Base-by-base conservation (phyloP, 2,888 invertebrate species). In the Lochmaea crataegi region DNA sequence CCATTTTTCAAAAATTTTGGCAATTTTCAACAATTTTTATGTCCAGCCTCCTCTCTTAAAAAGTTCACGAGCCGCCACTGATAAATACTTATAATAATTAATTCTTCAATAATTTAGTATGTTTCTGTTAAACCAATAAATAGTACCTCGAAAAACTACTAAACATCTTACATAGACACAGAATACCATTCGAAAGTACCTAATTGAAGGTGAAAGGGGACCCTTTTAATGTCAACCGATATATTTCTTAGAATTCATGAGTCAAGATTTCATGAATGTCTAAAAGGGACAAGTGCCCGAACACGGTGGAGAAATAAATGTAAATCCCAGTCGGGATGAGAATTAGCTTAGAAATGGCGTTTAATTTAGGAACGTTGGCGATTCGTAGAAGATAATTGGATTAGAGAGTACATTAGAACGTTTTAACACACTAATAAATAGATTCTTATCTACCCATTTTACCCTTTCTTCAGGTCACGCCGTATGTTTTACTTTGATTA, bases 291-390 rank as follows among this genome's bases (percentile, higher is more conserved):
- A 32, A 63, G 61, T 63, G 61, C 61, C 61, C 61, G 12, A 63
- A 63, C n/a, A n/a, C 16, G 61, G 18, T 18, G 61, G 12, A 63
- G 61, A 41, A 63, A 63, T 41, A 32, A 63, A 63, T 53, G 61
- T 51, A 69, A 69, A 69, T 69, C 63, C 42, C n/a, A 63, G 76
- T 73, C 74, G 71, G 71, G 18, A 45, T 56, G 56, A 22, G 80
- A 82, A 84, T 84, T 83, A 83, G 83, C 84, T 72, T 82, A 82
- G 83, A 80, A 84, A 84, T 84, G 81, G 82, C 83, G 80, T 81
- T 82, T 84, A 84, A 84, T 84, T 84, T 82, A 80, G 79, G 79
- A 81, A 82, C 79, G 78, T 78, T 81, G 82, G 80, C 80, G 80
- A 82, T 81, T 81, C 80, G 80, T 79, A 82, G 79, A 74, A 79